Evolutionary conservation across 2,113 vertebrate species (phyloP).

Genomic region (Struthidea cinerea): DNA sequence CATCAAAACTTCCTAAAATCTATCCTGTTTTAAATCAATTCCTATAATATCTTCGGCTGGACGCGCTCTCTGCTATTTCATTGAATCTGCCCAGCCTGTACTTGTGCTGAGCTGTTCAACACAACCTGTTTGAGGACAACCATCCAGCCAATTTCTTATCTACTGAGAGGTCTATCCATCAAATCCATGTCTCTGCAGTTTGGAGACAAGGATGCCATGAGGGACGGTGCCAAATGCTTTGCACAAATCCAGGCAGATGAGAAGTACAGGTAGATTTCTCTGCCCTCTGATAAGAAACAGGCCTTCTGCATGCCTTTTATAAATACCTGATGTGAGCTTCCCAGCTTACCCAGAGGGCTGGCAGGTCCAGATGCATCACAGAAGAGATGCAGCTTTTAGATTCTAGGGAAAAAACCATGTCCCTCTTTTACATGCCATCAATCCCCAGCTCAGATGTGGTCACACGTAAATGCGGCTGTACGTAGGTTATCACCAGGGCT

Average conservation of each 20-base stretch:
- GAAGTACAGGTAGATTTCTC: not conserved
- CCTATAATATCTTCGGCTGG: not conserved
- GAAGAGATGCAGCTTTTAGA: not conserved
- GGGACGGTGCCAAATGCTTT: not conserved
- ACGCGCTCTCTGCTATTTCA: not conserved
- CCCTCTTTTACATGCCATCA: not conserved
- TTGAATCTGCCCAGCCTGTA: not conserved
- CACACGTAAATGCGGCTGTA: accelerated
- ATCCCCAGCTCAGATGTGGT: not conserved
- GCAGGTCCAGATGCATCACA: not conserved
- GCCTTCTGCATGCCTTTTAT: not conserved
- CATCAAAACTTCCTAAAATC: not conserved
- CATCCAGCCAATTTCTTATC: not conserved
- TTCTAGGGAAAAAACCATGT: accelerated
- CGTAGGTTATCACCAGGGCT: not conserved
- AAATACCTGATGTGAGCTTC: not conserved
- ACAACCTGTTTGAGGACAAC: not conserved
- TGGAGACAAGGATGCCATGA: not conserved
- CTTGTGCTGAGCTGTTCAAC: not conserved
- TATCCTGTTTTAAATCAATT: not conserved
- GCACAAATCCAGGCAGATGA: not conserved
- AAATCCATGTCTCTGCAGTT: not conserved
- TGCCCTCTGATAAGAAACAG: not conserved
- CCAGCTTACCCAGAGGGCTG: not conserved
- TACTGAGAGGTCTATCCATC: not conserved